Conservation (phyloP, 2,888 invertebrate genomes). For the Galerucella calmariensis region DNA sequence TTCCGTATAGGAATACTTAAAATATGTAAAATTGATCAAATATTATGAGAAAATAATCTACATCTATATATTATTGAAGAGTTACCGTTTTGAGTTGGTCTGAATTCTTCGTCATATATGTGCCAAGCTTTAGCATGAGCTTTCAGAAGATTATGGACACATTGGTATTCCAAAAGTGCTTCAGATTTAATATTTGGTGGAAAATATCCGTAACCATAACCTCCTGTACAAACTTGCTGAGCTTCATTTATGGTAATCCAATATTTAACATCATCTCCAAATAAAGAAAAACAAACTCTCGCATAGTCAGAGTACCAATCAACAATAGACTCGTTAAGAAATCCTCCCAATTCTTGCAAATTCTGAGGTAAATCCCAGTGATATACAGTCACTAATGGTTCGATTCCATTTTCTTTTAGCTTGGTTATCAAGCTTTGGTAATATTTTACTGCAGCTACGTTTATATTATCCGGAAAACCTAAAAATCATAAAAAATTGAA, state of each 20-base stretch:
- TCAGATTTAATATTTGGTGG: constrained; percentile 67
- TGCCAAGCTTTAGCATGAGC: constrained; percentile 75
- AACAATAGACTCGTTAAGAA: constrained; percentile 30
- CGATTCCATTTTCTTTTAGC: constrained; percentile 66
- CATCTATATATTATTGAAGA: neutral
- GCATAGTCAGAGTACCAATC: constrained; percentile 69
- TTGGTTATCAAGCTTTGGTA: constrained; percentile 52
- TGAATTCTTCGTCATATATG: constrained; percentile 70
- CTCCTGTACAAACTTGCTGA: constrained; percentile 52
- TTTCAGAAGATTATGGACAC: constrained; percentile 71
- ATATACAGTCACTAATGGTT: constrained; percentile 68
- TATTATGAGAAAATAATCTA: neutral
- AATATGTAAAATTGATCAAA: too few relatives aligned
- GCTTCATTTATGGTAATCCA: constrained; percentile 72
- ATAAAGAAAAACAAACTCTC: constrained; percentile 62
- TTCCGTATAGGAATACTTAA: too few relatives aligned
- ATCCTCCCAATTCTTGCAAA: constrained; percentile 57
- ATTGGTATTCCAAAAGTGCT: constrained; percentile 71
- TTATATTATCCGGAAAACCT: constrained; percentile 74
- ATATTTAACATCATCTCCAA: constrained; percentile 61
- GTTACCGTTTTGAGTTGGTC: constrained; percentile 64
- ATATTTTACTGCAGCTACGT: constrained; percentile 72
- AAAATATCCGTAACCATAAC: constrained; percentile 56
- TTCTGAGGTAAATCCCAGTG: constrained; percentile 70
- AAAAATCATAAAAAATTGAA: neutral